Percentiles rank a stretch among this genome's conserved stretches.
Evolutionary conservation across 2,113 vertebrate species (phyloP).

Genomic region (Galeopterus variegatus): DNA sequence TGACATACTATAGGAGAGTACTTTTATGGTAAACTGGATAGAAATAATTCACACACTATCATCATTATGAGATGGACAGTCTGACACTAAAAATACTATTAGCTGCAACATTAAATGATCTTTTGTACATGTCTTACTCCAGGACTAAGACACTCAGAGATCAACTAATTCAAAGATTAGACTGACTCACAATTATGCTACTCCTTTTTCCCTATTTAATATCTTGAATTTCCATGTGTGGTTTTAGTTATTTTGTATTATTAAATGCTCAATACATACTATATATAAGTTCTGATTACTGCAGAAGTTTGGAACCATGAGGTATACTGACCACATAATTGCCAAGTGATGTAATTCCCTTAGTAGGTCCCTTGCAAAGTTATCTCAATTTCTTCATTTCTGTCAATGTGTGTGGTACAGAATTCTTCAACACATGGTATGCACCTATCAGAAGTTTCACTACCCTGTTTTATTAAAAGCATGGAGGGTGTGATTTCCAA

Average conservation of each 20-base stretch:
- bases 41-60: constrained; percentile 78
- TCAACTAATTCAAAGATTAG: constrained; percentile 58
- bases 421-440: constrained; percentile 54
- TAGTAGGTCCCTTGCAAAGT: constrained; percentile 62
- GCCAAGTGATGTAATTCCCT: not conserved
- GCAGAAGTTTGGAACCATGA: constrained; percentile 19
- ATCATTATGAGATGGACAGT: constrained; percentile 74
- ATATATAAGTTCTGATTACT: not conserved
- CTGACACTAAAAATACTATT: constrained; percentile 70
- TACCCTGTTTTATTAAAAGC: constrained; percentile 81
- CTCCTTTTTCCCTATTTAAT: constrained; percentile 27
- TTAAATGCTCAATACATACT: constrained; percentile 4
- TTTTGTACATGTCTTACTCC: constrained; percentile 54
- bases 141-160: constrained; percentile 54
- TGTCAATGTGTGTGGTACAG: constrained; percentile 46
- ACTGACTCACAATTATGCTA: not conserved
- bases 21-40: constrained; percentile 74
- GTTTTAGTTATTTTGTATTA: constrained; percentile 69
- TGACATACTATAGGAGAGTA: constrained; percentile 81
- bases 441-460: constrained; percentile 80
- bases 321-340: not conserved
- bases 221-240: not conserved
- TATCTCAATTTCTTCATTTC: constrained; percentile 24
- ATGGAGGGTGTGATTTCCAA: constrained; percentile 83
- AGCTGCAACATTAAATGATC: constrained; percentile 69